These are phyloP conservation scores for Drosophila meridiana DNA, from an alignment of 2,888 invertebrate genomes.

Conservation along the genomic window DNA sequence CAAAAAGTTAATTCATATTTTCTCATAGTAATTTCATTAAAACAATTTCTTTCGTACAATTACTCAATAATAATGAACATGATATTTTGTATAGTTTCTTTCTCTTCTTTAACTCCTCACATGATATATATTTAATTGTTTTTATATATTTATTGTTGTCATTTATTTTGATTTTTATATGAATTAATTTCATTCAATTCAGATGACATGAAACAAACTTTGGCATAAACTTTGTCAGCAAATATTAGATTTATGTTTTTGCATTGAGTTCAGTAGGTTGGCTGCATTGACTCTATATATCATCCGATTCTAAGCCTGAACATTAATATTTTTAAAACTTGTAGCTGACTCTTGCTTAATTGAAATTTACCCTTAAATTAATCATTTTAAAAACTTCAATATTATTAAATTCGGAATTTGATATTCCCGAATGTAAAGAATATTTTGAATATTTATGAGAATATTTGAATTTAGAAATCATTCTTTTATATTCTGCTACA, in stretches of 20 bases:
- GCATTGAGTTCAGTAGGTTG: background rate
- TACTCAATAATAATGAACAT: conserved; percentile 37
- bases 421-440: background rate
- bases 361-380: background rate
- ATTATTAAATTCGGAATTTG: background rate
- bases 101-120: conserved; percentile 2
- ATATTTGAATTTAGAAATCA: background rate
- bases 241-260: conserved; percentile 21
- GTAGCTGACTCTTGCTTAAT: background rate
- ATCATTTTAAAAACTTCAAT: background rate
- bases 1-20: conserved; percentile 21
- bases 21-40: conserved; percentile 2
- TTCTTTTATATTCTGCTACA: background rate
- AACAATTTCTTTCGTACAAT: conserved; percentile 7
- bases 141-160: conserved; percentile 28
- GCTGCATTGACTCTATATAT: background rate
- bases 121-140: conserved; percentile 29
- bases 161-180: conserved; percentile 32
- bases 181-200: conserved; percentile 4
- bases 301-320: background rate
- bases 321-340: background rate
- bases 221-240: conserved; percentile 28
- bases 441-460: no score
- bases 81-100: conserved; percentile 17
- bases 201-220: conserved; percentile 8